Conservation (phyloP, 2,113 vertebrate genomes). For the Saccopteryx bilineata region DNA sequence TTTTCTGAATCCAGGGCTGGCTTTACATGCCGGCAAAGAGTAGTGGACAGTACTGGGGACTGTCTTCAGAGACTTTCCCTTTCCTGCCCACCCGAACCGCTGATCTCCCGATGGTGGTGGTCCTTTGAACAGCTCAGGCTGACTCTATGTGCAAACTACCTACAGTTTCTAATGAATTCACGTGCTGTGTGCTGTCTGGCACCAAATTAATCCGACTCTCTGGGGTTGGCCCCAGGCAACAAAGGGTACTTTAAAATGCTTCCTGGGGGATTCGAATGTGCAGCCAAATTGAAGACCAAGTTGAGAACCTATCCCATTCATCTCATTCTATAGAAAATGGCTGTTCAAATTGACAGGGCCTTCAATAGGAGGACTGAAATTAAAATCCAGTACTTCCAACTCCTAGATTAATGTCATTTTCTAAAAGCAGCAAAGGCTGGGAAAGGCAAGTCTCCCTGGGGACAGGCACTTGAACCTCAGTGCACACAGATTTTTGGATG, state of each 20-base stretch:
- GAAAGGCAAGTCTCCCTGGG: not conserved
- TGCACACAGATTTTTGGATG: not conserved
- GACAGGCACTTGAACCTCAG: not conserved
- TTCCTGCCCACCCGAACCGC: not conserved
- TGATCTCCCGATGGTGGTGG: not conserved
- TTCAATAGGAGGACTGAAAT: not conserved
- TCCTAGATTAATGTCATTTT: not conserved
- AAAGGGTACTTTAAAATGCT: not conserved
- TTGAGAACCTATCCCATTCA: not conserved
- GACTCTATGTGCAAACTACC: not conserved
- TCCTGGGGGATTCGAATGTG: not conserved
- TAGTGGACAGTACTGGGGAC: not conserved
- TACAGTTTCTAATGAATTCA: not conserved
- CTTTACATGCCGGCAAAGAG: not conserved
- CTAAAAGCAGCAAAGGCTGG: not conserved
- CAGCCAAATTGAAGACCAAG: not conserved
- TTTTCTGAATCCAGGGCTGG: not conserved
- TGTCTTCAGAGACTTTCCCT: not conserved
- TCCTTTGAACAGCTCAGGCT: not conserved
- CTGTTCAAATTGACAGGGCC: not conserved
- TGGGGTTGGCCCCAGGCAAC: not conserved
- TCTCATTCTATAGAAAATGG: not conserved
- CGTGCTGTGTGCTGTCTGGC: accelerated
- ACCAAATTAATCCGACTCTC: not conserved
- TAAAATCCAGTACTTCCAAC: not conserved